Evolutionary conservation across 2,888 invertebrate genomes (phyloP).

Genomic region (Nephrotoma guestfalica): DNA sequence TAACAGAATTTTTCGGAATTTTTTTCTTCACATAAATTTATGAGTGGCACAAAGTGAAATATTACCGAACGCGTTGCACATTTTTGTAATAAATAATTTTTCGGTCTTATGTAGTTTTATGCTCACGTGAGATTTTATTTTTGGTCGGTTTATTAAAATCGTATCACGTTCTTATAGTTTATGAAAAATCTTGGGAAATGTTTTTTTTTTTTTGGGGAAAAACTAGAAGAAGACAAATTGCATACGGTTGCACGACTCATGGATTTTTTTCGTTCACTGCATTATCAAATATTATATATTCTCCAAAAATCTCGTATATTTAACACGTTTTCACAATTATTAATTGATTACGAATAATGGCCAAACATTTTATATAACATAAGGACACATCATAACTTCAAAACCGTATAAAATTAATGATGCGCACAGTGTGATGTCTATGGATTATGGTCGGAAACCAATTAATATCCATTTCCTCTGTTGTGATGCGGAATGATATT

Average conservation of each 20-base stretch:
- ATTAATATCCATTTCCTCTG: neutral
- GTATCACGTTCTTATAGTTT: neutral
- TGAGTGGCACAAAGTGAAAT: neutral
- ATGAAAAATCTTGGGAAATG: neutral
- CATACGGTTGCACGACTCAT: neutral
- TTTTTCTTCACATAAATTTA: neutral
- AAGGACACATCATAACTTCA: neutral
- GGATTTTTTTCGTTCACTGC: neutral
- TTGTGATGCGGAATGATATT: neutral
- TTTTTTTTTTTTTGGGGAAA: neutral
- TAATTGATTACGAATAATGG: neutral
- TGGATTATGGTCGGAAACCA: neutral
- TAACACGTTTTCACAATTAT: neutral
- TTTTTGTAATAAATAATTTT: neutral
- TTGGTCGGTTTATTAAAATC: neutral
- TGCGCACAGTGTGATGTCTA: neutral
- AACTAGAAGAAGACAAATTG: neutral
- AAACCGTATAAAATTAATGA: neutral
- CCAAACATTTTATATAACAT: neutral
- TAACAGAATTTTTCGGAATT: neutral
- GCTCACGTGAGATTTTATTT: neutral
- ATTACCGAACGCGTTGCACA: neutral
- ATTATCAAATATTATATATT: neutral
- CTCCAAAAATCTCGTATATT: too few species aligned
- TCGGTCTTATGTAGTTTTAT: neutral